These are phyloP conservation scores for Euphydryas editha DNA, from an alignment of 2,888 invertebrate genomes.

Conservation along the genomic window DNA sequence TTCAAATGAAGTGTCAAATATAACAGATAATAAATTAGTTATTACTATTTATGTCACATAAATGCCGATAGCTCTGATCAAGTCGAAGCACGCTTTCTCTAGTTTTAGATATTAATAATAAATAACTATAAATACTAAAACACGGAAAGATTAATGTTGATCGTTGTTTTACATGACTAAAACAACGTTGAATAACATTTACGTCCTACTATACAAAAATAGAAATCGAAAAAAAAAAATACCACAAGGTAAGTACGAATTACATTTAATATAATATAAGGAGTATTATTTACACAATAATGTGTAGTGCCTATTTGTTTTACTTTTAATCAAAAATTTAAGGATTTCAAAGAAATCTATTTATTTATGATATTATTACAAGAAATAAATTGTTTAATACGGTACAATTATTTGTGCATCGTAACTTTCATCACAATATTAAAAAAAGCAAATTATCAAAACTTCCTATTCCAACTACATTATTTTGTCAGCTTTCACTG, in stretches of 20 bases:
- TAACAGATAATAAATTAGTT: conserved; percentile 8
- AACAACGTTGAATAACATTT: background rate
- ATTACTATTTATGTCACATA: conserved; percentile 15
- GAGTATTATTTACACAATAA: too few species aligned
- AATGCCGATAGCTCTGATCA: conserved; percentile 20
- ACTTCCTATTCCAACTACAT: conserved; percentile 21
- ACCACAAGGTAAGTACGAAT: background rate
- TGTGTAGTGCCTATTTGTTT: too few species aligned
- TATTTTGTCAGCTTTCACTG: conserved; percentile 54
- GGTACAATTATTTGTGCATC: too few species aligned
- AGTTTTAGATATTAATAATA: conserved; percentile 62
- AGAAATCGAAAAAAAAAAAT: too few species aligned
- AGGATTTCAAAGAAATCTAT: too few species aligned
- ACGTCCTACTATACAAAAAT: background rate
- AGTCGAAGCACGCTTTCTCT: conserved; percentile 69
- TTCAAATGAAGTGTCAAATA: conserved; percentile 12
- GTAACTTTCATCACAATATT: background rate
- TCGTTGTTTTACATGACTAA: conserved; percentile 17
- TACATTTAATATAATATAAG: background rate
- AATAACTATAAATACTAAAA: conserved; percentile 45
- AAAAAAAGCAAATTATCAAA: conserved; percentile 42
- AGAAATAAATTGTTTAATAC: too few species aligned
- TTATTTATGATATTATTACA: too few species aligned
- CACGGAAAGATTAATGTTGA: conserved; percentile 34
- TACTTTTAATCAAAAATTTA: too few species aligned